Percentiles rank a stretch among this genome's conserved stretches.
Conservation (phyloP, 2,113 vertebrate genomes). For the Stomatorhinus ivindoensis region DNA sequence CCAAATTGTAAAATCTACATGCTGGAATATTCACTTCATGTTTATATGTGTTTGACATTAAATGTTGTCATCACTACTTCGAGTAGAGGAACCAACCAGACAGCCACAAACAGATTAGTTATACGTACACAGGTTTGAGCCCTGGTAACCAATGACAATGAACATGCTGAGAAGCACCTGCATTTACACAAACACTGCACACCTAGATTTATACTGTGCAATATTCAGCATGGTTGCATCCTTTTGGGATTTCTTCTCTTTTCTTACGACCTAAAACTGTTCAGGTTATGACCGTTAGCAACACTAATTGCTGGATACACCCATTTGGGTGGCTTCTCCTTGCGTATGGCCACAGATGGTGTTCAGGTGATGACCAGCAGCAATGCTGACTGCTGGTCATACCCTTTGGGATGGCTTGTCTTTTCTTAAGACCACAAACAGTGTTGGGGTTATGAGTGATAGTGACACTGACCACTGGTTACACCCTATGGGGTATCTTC, state of each 20-base stretch:
- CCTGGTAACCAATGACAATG: neutral
- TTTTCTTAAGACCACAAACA: neutral
- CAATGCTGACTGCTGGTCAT: neutral
- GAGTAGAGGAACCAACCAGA: neutral
- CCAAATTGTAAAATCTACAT: neutral
- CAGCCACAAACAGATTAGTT: neutral
- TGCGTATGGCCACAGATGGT: neutral
- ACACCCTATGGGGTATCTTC: neutral
- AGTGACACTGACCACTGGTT: neutral
- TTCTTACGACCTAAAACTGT: neutral
- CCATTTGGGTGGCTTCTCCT: neutral
- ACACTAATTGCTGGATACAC: neutral
- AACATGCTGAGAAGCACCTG: neutral
- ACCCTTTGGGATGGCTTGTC: neutral
- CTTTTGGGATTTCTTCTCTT: neutral
- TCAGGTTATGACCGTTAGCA: neutral
- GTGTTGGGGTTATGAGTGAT: neutral
- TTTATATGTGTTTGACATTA: neutral
- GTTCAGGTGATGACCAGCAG: neutral
- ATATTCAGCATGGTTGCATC: neutral
- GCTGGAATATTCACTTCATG: neutral
- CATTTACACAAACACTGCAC: neutral
- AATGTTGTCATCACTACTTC: neutral
- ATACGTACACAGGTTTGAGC: neutral
- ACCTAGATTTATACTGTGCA: neutral